phyloP scores from a whole-genome alignment of 2,888 invertebrate genomes.

The Digitonthophagus gazella region DNA sequence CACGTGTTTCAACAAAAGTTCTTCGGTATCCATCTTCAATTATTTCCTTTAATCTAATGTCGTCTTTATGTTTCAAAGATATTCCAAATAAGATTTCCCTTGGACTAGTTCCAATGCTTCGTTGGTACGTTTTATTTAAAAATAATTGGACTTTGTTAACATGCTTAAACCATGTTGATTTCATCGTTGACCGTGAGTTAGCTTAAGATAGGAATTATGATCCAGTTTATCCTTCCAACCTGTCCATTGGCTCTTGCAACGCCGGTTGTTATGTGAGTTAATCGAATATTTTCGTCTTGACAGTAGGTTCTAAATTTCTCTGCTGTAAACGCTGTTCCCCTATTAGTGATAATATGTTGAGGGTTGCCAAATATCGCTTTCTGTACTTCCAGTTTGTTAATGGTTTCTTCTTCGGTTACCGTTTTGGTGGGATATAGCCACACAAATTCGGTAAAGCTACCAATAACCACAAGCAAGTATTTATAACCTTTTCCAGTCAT shows the following conservation, averaged over 20 bases:
- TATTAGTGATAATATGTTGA: constrained; percentile 26
- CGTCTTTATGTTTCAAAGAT: no score
- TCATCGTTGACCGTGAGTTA: no score
- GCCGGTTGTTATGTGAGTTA: constrained; percentile 20
- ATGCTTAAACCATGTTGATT: no score
- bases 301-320: constrained; percentile 27
- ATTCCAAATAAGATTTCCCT: no score
- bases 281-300: constrained; percentile 23
- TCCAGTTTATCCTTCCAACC: background rate
- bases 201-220: no score
- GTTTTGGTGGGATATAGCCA: constrained; percentile 28
- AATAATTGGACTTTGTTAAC: no score
- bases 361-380: constrained; percentile 30
- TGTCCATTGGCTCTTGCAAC: background rate
- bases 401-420: constrained; percentile 19
- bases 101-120: no score
- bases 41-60: no score
- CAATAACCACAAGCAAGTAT: constrained; percentile 39
- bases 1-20: no score
- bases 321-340: constrained; percentile 25
- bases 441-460: constrained; percentile 31
- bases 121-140: no score
- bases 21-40: no score
- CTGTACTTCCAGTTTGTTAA: constrained; percentile 25
- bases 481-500: constrained; percentile 37